These are phyloP conservation scores for Polyommatus iphigenia DNA, from an alignment of 2,888 invertebrate species.

Conservation along the genomic window DNA sequence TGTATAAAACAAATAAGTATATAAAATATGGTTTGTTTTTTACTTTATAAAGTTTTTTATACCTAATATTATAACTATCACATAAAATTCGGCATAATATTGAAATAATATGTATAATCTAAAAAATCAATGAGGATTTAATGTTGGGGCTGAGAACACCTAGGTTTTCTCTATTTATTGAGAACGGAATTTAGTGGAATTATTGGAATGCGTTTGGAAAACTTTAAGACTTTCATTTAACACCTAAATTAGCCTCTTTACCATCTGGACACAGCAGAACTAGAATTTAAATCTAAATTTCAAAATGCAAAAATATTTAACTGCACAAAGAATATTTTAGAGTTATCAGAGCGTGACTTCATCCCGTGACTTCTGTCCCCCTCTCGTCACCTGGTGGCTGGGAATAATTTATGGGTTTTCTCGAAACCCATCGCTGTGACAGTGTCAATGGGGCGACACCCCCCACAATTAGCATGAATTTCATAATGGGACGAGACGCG, in stretches of 20 bases:
- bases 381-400: conserved; percentile 69
- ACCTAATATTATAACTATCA: too few species aligned
- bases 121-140: too few species aligned
- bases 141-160: too few species aligned
- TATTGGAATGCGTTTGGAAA: too few species aligned
- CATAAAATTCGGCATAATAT: too few species aligned
- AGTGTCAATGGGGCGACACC: conserved; percentile 68
- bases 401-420: conserved; percentile 79
- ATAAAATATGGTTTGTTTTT: too few species aligned
- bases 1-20: not conserved
- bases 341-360: conserved; percentile 22
- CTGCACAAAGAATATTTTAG: not conserved
- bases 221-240: too few species aligned
- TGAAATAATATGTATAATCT: too few species aligned
- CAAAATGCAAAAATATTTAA: not conserved
- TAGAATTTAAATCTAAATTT: not conserved
- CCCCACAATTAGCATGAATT: conserved; percentile 72
- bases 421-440: conserved; percentile 77
- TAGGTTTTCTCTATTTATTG: too few species aligned
- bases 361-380: conserved; percentile 48
- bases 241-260: not conserved
- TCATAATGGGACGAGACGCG: conserved; percentile 44
- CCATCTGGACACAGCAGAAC: not conserved
- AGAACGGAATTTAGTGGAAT: too few species aligned
- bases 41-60: too few species aligned